Percentiles rank a stretch among this genome's conserved stretches.
Conservation (phyloP, 2,797 vertebrate genomes). For the Morus bassanus region DNA sequence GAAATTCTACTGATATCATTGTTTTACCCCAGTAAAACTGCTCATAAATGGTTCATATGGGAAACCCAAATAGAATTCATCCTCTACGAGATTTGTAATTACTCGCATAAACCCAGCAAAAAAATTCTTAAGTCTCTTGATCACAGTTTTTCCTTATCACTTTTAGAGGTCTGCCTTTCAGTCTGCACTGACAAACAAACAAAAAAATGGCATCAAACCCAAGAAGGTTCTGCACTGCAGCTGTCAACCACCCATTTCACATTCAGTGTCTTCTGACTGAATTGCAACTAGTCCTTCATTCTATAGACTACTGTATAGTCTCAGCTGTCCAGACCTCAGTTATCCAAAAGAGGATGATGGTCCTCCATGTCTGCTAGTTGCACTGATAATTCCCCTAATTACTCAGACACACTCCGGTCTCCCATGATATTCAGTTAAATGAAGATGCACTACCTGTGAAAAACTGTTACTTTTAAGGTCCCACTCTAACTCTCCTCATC, state of each 20-base stretch:
- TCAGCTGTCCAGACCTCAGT: not conserved
- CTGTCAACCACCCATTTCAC: not conserved
- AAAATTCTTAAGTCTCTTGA: not conserved
- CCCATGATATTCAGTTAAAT: not conserved
- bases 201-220: not conserved
- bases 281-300: not conserved
- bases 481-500: not conserved
- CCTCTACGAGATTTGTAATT: not conserved
- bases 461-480: not conserved
- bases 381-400: not conserved
- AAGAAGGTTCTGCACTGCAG: not conserved
- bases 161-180: not conserved
- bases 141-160: rapidly evolving
- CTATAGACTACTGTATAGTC: not conserved
- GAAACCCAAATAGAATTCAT: not conserved
- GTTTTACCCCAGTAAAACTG: not conserved
- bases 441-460: not conserved
- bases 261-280: not conserved
- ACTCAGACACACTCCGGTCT: not conserved
- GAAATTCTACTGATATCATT: not conserved
- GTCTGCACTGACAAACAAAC: not conserved
- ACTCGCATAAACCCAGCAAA: not conserved
- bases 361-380: not conserved
- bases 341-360: not conserved
- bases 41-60: not conserved